Evolutionary conservation across 2,888 invertebrate genomes (phyloP).

Genomic region (Ormyrus rosae): DNA sequence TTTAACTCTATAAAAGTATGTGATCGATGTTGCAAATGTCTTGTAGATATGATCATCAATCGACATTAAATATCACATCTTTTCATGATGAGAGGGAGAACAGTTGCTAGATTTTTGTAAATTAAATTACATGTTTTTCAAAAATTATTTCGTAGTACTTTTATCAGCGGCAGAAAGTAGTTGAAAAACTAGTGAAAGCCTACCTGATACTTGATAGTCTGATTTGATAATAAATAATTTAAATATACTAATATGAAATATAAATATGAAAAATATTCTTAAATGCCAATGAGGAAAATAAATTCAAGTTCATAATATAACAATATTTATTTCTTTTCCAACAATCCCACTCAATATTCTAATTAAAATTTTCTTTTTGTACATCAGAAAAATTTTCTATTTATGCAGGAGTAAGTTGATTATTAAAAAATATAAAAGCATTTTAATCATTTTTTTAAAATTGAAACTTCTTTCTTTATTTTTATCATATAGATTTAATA

Average conservation of each 20-base stretch:
- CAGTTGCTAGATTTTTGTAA: slow-evolving; percentile 4
- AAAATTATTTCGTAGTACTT: slow-evolving; percentile 20
- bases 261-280: slow-evolving; percentile 34
- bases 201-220: slow-evolving; percentile 34
- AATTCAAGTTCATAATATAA: slow-evolving; percentile 33
- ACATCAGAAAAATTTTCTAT: background rate
- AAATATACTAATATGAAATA: slow-evolving; percentile 30
- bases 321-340: slow-evolving; percentile 10
- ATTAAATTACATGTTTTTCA: slow-evolving; percentile 17
- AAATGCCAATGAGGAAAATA: slow-evolving; percentile 43
- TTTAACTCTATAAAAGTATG: slow-evolving; percentile 37
- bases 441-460: slow-evolving; percentile 46
- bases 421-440: slow-evolving; percentile 14
- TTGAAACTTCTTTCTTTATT: slow-evolving; percentile 55
- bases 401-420: background rate
- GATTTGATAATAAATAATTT: slow-evolving; percentile 46
- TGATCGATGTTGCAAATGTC: slow-evolving; percentile 27
- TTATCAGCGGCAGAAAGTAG: slow-evolving; percentile 16
- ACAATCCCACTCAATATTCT: background rate
- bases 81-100: slow-evolving; percentile 19
- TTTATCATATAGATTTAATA: slow-evolving; percentile 54
- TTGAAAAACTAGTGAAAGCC: slow-evolving; percentile 27
- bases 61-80: slow-evolving; percentile 5
- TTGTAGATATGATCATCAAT: slow-evolving; percentile 37
- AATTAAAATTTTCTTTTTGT: background rate